phyloP scores from a whole-genome alignment of 2,113 vertebrate genomes.

The Alligator sinensis region DNA sequence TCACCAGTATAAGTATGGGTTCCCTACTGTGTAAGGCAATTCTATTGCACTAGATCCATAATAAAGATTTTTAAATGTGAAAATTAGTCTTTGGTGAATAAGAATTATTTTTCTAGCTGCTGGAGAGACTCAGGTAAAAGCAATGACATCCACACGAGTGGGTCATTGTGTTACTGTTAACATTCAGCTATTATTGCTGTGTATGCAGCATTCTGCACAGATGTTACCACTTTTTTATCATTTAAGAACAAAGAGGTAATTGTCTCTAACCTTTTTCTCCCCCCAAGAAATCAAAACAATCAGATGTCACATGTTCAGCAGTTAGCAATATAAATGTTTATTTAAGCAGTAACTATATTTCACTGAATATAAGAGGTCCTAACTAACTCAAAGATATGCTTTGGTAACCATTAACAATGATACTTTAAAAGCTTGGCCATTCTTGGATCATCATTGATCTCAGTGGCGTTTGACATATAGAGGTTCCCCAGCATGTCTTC shows the following conservation, averaged over 20 bases:
- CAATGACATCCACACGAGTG: neutral
- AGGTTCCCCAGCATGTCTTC: neutral
- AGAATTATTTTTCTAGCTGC: conserved; percentile 62
- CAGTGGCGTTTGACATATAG: neutral
- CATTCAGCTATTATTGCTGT: conserved; percentile 9
- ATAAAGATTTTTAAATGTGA: conserved; percentile 60
- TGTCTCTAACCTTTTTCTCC: conserved; percentile 50
- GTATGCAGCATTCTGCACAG: neutral
- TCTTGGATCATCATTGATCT: neutral
- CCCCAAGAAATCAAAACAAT: conserved; percentile 56
- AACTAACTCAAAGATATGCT: neutral
- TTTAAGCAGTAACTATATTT: conserved; percentile 32
- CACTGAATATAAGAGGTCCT: conserved; percentile 14
- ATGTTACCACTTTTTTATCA: conserved; percentile 6
- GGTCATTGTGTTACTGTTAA: conserved; percentile 29
- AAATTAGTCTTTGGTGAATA: conserved; percentile 66
- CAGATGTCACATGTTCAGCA: conserved; percentile 41
- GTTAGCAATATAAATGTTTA: conserved; percentile 57
- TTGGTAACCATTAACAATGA: neutral
- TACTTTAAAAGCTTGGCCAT: neutral
- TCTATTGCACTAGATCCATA: conserved; percentile 44
- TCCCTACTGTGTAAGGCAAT: conserved; percentile 30
- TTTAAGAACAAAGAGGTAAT: conserved; percentile 33
- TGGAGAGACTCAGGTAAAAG: conserved; percentile 52
- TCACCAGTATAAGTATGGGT: neutral